phyloP scores from a whole-genome alignment of 2,113 vertebrate species.

The Phocoena sinus region DNA sequence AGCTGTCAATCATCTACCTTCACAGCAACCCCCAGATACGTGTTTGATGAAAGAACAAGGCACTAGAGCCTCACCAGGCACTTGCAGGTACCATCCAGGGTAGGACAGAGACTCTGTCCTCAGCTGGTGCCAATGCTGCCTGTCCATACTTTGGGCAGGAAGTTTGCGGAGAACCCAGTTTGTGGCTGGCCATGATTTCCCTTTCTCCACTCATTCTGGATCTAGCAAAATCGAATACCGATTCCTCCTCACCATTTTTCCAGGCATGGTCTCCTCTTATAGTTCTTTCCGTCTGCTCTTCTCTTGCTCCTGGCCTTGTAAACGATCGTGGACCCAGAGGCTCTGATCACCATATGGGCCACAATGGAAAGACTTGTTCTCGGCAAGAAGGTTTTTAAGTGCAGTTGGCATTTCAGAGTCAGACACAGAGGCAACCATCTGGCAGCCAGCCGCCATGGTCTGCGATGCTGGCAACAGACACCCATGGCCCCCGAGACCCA shows the following conservation, averaged over 20 bases:
- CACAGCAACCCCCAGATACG: not conserved
- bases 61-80: too few relatives aligned
- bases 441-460: slow-evolving; percentile 33
- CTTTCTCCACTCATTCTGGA: not conserved
- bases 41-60: not conserved
- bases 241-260: not conserved
- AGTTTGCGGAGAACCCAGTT: not conserved
- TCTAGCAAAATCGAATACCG: not conserved
- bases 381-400: slow-evolving; percentile 53
- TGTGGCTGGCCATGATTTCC: not conserved
- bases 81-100: too few relatives aligned
- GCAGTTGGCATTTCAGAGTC: slow-evolving; percentile 58
- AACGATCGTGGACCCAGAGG: not conserved
- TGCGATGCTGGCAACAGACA: not conserved
- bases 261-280: not conserved
- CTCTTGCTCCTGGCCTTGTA: slow-evolving; percentile 13
- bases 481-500: not conserved
- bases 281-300: slow-evolving; percentile 33
- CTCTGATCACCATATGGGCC: slow-evolving; percentile 35
- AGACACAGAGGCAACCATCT: slow-evolving; percentile 51
- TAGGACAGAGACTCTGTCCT: rapidly evolving
- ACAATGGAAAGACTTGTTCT: slow-evolving; percentile 43
- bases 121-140: not conserved
- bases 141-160: rapidly evolving
- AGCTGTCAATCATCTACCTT: not conserved